These are phyloP conservation scores for Scrobipalpa atriplicella DNA, from an alignment of 2,888 invertebrate species.

Conservation along the genomic window DNA sequence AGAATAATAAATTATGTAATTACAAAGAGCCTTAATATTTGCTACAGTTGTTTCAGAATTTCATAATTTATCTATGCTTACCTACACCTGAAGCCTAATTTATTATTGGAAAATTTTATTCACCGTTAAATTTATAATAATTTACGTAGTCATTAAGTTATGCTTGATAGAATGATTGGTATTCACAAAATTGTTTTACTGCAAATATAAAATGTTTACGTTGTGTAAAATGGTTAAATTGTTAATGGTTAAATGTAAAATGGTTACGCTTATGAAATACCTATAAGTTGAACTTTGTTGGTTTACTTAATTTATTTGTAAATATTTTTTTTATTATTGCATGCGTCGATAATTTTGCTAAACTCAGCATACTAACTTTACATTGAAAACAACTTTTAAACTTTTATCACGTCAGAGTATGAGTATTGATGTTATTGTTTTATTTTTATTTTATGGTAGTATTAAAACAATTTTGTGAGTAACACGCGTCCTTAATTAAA, in stretches of 20 bases:
- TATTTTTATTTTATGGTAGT: background rate
- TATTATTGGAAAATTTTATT: background rate
- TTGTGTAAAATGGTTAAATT: too few relatives aligned
- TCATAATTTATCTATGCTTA: background rate
- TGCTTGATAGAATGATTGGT: constrained; percentile 38
- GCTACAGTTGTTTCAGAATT: background rate
- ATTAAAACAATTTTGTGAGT: constrained; percentile 49
- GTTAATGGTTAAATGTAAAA: too few relatives aligned
- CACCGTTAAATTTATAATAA: constrained; percentile 39
- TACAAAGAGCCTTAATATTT: too few relatives aligned
- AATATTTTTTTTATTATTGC: too few relatives aligned
- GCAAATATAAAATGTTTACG: background rate
- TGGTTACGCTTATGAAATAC: background rate
- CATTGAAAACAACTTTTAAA: too few relatives aligned
- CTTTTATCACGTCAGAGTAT: background rate
- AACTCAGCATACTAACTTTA: too few relatives aligned
- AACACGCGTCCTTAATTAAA: constrained; percentile 43
- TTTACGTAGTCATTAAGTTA: constrained; percentile 50
- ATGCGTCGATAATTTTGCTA: too few relatives aligned
- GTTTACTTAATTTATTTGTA: background rate
- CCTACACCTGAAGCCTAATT: background rate
- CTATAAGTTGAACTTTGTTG: background rate
- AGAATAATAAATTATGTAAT: too few relatives aligned
- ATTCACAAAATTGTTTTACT: constrained; percentile 43
- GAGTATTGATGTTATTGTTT: background rate